Percentiles rank a stretch among this genome's conserved stretches.
phyloP scores from a whole-genome alignment of 2,113 vertebrate genomes.

The Saccopteryx bilineata region DNA sequence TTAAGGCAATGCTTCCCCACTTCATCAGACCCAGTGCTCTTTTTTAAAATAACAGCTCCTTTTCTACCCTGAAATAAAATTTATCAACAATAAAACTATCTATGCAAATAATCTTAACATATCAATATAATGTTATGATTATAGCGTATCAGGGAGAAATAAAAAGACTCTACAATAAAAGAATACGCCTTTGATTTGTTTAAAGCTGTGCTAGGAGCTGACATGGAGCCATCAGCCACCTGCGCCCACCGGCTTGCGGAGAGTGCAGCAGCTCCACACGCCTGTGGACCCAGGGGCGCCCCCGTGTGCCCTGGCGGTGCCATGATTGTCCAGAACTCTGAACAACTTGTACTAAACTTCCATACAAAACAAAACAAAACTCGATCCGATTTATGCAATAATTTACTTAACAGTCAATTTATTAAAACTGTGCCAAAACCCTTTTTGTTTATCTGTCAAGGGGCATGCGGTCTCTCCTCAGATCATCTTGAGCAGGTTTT shows the following conservation, averaged over 20 bases:
- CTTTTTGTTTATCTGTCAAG: slow-evolving; percentile 46
- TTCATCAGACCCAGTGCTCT: background rate
- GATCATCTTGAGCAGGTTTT: background rate
- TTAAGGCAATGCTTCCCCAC: background rate
- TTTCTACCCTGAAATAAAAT: slow-evolving; percentile 28
- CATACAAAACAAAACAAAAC: background rate
- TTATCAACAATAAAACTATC: background rate
- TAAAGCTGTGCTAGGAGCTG: background rate
- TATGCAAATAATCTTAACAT: background rate
- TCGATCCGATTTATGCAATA: background rate
- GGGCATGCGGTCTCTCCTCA: background rate
- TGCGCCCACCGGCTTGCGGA: background rate
- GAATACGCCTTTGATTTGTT: background rate
- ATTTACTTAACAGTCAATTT: background rate
- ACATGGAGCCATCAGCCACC: background rate
- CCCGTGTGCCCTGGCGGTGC: background rate
- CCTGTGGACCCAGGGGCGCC: background rate
- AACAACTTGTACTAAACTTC: background rate
- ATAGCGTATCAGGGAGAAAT: background rate
- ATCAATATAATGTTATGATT: background rate
- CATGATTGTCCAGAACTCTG: background rate
- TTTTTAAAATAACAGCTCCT: background rate
- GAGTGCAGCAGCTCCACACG: background rate
- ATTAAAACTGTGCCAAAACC: background rate
- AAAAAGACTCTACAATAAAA: background rate